Evolutionary conservation across 2,113 vertebrate species (phyloP).

Genomic region (Pterocles burchelli): DNA sequence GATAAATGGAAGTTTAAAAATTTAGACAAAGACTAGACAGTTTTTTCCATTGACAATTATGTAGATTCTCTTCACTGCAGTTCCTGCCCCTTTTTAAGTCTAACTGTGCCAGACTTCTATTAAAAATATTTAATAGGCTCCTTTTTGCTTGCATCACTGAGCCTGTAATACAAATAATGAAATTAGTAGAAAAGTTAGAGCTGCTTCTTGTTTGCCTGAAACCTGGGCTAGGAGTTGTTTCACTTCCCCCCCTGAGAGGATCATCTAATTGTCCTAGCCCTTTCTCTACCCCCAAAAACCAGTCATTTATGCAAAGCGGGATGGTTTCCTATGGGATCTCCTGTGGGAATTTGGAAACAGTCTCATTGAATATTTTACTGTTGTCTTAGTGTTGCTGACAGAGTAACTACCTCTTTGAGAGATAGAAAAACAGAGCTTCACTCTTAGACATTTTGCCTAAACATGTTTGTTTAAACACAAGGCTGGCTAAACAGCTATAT

Average conservation of each 20-base stretch:
- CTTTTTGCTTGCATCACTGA: slow-evolving; percentile 13
- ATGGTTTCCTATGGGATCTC: slow-evolving; percentile 48
- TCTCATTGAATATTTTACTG: not conserved
- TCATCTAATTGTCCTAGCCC: slow-evolving; percentile 11
- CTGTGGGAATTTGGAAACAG: slow-evolving; percentile 23
- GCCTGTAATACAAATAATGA: slow-evolving; percentile 40
- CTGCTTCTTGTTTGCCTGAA: not conserved
- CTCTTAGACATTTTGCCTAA: not conserved
- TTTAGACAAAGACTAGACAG: not conserved
- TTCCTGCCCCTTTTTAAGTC: slow-evolving; percentile 9
- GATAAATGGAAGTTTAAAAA: not conserved
- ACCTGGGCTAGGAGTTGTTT: not conserved
- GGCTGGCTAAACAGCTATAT: not conserved
- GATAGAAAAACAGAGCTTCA: not conserved
- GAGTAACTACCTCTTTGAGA: slow-evolving; percentile 28
- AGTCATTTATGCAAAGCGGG: slow-evolving; percentile 17
- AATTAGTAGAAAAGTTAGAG: not conserved
- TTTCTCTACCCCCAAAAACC: slow-evolving; percentile 17
- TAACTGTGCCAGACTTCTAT: slow-evolving; percentile 3
- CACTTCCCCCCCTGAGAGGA: not conserved
- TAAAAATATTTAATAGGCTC: slow-evolving; percentile 33
- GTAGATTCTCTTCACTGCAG: not conserved
- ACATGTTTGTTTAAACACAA: not conserved
- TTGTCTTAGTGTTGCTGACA: not conserved
- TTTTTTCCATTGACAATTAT: not conserved